A percentile compares a stretch with the other conserved stretches of the same genome.
These are phyloP conservation scores for Drosophila barbarae DNA, from an alignment of 2,888 invertebrate genomes.

Conservation along the genomic window DNA sequence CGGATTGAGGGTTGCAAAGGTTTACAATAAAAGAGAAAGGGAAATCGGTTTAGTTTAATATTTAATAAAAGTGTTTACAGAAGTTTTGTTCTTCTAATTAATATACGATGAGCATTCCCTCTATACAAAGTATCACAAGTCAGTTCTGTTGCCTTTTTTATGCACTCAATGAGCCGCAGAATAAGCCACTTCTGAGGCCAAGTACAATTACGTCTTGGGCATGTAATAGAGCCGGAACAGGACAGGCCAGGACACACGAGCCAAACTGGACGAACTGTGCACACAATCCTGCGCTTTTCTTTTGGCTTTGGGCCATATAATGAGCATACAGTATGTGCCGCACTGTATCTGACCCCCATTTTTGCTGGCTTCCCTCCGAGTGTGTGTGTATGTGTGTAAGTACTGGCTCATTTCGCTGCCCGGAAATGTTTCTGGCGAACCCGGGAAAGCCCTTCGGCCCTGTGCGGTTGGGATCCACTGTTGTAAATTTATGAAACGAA, in stretches of 20 bases:
- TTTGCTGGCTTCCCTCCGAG: neutral
- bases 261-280: slow-evolving; percentile 11
- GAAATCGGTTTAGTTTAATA: neutral
- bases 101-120: neutral
- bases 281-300: slow-evolving; percentile 7
- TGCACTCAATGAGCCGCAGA: slow-evolving; percentile 4
- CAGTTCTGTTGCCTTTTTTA: slow-evolving; percentile 6
- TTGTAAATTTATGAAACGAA: slow-evolving; percentile 34
- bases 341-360: neutral
- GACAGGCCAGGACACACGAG: slow-evolving; percentile 6
- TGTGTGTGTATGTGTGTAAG: neutral
- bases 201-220: slow-evolving; percentile 37
- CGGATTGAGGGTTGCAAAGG: neutral
- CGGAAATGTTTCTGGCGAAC: slow-evolving; percentile 25
- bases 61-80: neutral
- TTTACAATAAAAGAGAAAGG: neutral
- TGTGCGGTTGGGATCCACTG: slow-evolving; percentile 15
- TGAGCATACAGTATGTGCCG: slow-evolving; percentile 17
- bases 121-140: neutral
- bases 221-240: slow-evolving; percentile 28
- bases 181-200: slow-evolving; percentile 23
- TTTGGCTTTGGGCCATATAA: slow-evolving; percentile 26
- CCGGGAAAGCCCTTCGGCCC: slow-evolving; percentile 18
- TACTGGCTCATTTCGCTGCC: slow-evolving; percentile 29
- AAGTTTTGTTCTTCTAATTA: neutral